These are phyloP conservation scores for Nettapus auritus DNA, from an alignment of 2,113 vertebrate genomes.

Conservation along the genomic window DNA sequence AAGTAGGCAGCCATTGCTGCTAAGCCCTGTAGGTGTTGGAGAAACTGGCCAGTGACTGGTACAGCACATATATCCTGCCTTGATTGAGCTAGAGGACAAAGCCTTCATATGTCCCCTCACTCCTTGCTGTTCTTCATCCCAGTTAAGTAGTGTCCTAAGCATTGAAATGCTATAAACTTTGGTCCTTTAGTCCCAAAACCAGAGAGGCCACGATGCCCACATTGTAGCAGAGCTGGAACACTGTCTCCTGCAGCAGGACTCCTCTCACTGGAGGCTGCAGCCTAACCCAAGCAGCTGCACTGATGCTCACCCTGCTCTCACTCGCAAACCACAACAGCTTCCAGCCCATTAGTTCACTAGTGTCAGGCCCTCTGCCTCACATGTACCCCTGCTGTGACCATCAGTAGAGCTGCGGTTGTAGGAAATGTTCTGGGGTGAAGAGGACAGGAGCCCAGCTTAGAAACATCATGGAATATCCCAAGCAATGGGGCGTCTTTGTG, in stretches of 20 bases:
- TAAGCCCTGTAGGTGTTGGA: background rate
- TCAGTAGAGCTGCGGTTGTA: background rate
- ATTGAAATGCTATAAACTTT: background rate
- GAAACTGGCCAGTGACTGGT: background rate
- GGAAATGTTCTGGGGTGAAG: background rate
- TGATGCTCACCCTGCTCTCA: background rate
- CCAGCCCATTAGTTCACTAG: background rate
- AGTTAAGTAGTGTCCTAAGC: background rate
- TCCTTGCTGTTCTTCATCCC: background rate
- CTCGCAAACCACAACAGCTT: background rate
- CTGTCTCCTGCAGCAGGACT: background rate
- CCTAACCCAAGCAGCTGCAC: background rate
- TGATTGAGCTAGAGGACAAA: background rate
- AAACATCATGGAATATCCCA: background rate
- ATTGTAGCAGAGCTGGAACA: background rate
- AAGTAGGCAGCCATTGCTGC: background rate
- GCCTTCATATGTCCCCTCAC: accelerated
- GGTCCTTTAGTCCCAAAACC: background rate
- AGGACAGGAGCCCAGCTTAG: background rate
- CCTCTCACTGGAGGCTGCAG: background rate
- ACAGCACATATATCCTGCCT: background rate
- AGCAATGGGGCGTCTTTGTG: background rate
- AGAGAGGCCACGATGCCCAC: background rate
- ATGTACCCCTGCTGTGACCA: background rate
- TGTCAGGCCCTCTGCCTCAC: background rate